Evolutionary conservation across 2,797 vertebrate genomes (phyloP), one percentile per base, ranked within the genome.

Genomic region (Lycodopsis pacificus): DNA sequence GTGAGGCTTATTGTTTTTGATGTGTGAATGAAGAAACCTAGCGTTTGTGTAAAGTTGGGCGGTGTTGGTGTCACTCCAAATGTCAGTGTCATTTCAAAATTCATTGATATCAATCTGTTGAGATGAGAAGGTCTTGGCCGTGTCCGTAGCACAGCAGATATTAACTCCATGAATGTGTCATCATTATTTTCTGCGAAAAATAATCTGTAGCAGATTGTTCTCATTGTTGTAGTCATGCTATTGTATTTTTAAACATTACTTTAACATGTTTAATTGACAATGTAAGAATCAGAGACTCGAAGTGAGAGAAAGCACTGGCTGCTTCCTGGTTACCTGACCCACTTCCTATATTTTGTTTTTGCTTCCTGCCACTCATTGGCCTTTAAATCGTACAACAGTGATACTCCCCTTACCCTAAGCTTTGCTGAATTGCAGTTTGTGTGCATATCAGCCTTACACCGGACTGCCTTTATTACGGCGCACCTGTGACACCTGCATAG

Each of bases 401-500:
- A 27, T 66, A 12, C n/a, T 80, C 17, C 3, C 22, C 54, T 38
- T 19, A 46, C 17, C 48, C 53, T n/a, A 2, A 44, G 25, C 38
- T 7, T 40, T 48, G 15, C 27, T 20, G 13, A 49, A 56, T 27
- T 73, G 46, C 36, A 17, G 49, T 17, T 48, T 65, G 73, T 54
- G 71, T 62, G 61, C 46, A 59, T 81, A 77, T 88, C 79, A 58
- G 73, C 65, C 61, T 65, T 66, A 22, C 65, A 77, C 79, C 82
- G 78, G 80, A 77, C 65, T 1, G 73, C 65, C 61, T 80, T 85
- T 82, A 86, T 88, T 81, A 22, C 8, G n/a, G 67, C 71, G 53
- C 74, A 78, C 77, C 85, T 88, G 83, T 77, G 79, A 88, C 76
- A 88, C 86, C 81, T 79, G 70, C 76, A 83, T 3, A 64, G 74